Base-by-base conservation (phyloP, 1,140 invertebrate genomes). In the Meloidogyne hapla region DNA sequence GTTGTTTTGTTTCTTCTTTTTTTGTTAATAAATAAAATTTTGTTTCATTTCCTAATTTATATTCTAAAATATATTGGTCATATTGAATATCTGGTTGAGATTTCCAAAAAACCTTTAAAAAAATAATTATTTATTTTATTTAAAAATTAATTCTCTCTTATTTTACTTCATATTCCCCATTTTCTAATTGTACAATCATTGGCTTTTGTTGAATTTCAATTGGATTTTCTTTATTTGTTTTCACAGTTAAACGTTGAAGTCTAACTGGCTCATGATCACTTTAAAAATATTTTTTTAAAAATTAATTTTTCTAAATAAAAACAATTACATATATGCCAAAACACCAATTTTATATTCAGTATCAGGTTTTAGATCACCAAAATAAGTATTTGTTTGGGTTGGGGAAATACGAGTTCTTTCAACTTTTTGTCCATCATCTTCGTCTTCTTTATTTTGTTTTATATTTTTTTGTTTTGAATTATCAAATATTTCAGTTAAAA, bases 301-400 rank as follows among this genome's bases (percentile, higher is more conserved):
- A 8, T 67, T 33, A 33, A 33, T 33, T 33, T 33, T 33, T 33
- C 33, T 6, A 33, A 33, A 33, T 5, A 33, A 33, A 33, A 33
- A 33, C 33, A 33, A 4, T 6, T 64, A 73, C 71, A 87, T 85
- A 69, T 87, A 85, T 38, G 85, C 85, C 18, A 87, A 69, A 15
- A 86, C 86, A 40, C 86, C 84, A 56, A 85, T 75, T 25, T 77
- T 77, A 75, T 87, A 86, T 23, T 85, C 81, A 12, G 78, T 77
- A 68, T 75, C 74, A 12, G 85, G 84, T 12, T 74, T 74, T 28
- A 86, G 71, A 23, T 83, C 82, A 62, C 77, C 76, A 68, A 86
- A 87, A 28, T 74, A 69, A 48, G 77, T 77, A 48, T 69, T 80
- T 63, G 77, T 74, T 45, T 77, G 69, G n/a, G 62, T 56, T 18